phyloP scores from a whole-genome alignment of 2,113 vertebrate species.

The Xyrauchen texanus region DNA sequence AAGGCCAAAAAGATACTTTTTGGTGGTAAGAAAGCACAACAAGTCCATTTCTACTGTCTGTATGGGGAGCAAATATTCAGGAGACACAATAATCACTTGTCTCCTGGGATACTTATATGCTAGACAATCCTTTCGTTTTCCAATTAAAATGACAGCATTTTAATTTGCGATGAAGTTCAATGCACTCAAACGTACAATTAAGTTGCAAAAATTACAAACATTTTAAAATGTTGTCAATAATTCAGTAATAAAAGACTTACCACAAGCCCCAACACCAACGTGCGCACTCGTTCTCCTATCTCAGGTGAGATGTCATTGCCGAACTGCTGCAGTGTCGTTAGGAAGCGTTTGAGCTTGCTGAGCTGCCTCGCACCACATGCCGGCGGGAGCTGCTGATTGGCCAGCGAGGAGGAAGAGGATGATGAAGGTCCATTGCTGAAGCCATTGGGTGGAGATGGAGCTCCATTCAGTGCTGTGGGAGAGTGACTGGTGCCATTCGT shows the following conservation, averaged over 20 bases:
- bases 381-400: conserved; percentile 97
- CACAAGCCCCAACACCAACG: conserved; percentile 95
- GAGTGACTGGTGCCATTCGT: conserved; percentile 98
- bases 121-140: neutral
- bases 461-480: conserved; percentile 94
- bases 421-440: conserved; percentile 98
- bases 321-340: conserved; percentile 98
- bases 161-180: too few species aligned
- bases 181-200: neutral
- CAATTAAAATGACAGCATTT: neutral
- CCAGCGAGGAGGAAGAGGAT: conserved; percentile 96
- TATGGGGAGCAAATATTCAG: neutral
- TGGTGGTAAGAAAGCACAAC: neutral
- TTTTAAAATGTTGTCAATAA: neutral
- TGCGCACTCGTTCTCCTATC: conserved; percentile 95
- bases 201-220: neutral
- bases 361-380: conserved; percentile 97
- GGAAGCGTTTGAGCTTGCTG: conserved; percentile 98
- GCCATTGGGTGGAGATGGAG: conserved; percentile 94
- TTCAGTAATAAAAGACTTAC: conserved; percentile 74
- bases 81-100: neutral
- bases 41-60: neutral
- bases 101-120: neutral
- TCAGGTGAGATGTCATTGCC: conserved; percentile 98
- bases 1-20: conserved; percentile 15